Evolutionary conservation across 2,888 invertebrate genomes (phyloP), one percentile per base, ranked within the genome.

Genomic region (Xestia ashworthii): DNA sequence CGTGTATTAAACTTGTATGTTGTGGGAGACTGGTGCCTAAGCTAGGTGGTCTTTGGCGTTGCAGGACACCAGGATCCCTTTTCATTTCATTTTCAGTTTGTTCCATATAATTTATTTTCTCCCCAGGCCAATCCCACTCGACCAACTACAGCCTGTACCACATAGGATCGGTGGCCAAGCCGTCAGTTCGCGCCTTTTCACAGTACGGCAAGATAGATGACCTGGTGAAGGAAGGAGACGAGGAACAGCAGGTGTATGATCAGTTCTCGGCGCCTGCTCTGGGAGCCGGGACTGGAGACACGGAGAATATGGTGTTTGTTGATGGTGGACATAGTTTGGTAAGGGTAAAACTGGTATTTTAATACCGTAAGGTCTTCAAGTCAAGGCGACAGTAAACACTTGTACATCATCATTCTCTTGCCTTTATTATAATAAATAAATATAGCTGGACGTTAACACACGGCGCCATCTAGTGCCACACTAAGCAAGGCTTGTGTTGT

Each of bases 291-390:
- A 97, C 97, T 55, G 99, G 99, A 0, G 96, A 97, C 78, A 98
- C 98, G 1, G 98, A 98, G 91, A 98, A 98, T n/a, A 97, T 98
- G 94, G 98, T 99, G 92, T 98, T 99, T 93, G 98, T 99, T 78
- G 99, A 99, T 94, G 98, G 98, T 84, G 98, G 98, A 93, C 99
- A 99, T 96, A 98, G 98, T 82, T 96, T 97, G 97, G 98, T 97
- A 89, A 94, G 93, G 71, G 9, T 44, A 22, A 2, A 46, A 19
- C 25, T 75, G 8, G 8, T 70, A 46, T 14, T 60, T 55, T 5
- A 8, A 8, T 22, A 12, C 3, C 22, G n/a, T 41, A 5, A 62
- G 2, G 22, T 9, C 38, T 3, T 22, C 22, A 48, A 16, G 16
- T 16, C 16, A 48, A 55, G n/a, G n/a, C n/a, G 55, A n/a, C n/a